Base-by-base conservation (phyloP, 2,888 invertebrate genomes). In the Lymantria dispar region DNA sequence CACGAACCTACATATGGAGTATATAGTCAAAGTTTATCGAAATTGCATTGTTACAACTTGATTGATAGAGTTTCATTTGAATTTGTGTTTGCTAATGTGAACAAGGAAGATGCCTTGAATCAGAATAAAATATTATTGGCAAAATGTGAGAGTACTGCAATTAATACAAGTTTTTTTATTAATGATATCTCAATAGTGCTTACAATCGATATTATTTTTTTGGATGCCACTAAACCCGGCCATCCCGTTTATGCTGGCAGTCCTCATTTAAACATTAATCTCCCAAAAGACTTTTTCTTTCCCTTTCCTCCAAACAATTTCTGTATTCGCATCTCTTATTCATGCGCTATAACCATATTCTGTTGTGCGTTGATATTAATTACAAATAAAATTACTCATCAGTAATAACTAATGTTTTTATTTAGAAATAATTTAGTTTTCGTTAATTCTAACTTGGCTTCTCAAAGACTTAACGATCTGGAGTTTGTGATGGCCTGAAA, bases 221-320 rank as follows among this genome's bases (percentile, higher is more conserved):
- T 88, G 14, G 88, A 91, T 53, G 68, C 76, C n/a, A 83, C 83
- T 5, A 80, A 72, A 46, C 77, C 79, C 7, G 72, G 73, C 41
- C 60, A 69, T 29, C 67, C 72, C 22, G 78, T 85, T 57, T 83
- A 83, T 62, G 94, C 94, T 8, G 92, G 92, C 50, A 92, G 93
- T 52, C 95, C 95, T 13, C 92, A 93, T 54, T 87, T 95, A 50
- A 92, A 94, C 65, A 91, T 95, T 52, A 91, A 92, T 75, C 85
- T 96, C 48, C 95, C 96, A 1, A 91, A 92, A 60, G 94, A 95
- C 76, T 96, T 96, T 76, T 96, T 96, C 78, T 95, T 95, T 72
- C 96, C 96, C 0, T 94, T 94, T 64, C 79, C 92, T 48, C 78
- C 80, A 33, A 87, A 77, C 59, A 67, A 68, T 49, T 67, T 64